Conservation (phyloP, 2,797 vertebrate species). For the Tapera naevia region DNA sequence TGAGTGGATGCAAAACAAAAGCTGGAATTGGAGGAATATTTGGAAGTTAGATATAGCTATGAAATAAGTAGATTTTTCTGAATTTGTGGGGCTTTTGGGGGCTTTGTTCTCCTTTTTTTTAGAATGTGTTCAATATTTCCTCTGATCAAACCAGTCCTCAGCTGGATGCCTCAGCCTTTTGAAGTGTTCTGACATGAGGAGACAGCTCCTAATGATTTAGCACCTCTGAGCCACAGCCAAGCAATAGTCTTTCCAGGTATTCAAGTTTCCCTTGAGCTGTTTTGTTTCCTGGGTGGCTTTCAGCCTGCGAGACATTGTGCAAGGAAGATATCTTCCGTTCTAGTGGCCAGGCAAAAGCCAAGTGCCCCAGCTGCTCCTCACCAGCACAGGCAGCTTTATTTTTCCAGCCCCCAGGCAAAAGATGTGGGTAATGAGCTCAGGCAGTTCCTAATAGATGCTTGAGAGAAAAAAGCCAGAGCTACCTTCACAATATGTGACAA, state of each 20-base stretch:
- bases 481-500: neutral
- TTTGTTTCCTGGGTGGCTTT: neutral
- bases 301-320: fast-evolving
- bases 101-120: too few species aligned
- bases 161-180: neutral
- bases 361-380: neutral
- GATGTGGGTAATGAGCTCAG: fast-evolving
- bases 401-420: neutral
- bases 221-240: neutral
- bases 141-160: too few species aligned
- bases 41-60: neutral
- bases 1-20: too few species aligned
- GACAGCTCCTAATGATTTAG: neutral
- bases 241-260: neutral
- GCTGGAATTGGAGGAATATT: fast-evolving
- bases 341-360: fast-evolving
- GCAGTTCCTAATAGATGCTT: neutral
- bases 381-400: neutral
- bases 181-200: fast-evolving
- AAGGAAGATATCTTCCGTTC: neutral
- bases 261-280: neutral
- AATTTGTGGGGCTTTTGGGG: neutral
- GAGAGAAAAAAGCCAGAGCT: neutral
- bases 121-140: too few species aligned
- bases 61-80: neutral